Conservation (phyloP, 2,113 vertebrate genomes). For the Syngnathus scovelli region DNA sequence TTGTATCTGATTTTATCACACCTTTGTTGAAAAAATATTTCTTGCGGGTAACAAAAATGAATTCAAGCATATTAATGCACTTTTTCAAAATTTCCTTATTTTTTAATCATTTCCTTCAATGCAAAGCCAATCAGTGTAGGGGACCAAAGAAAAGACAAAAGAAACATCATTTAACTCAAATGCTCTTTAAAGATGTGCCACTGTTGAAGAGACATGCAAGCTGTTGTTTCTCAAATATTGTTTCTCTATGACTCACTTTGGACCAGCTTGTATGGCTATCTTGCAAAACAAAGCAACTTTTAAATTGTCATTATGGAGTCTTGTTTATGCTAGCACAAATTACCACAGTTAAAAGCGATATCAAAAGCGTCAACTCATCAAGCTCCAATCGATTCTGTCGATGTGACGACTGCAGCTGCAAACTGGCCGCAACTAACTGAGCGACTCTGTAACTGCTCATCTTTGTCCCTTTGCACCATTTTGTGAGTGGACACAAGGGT, state of each 20-base stretch:
- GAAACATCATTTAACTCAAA: background rate
- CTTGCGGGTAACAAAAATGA: background rate
- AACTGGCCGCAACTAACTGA: slow-evolving; percentile 43
- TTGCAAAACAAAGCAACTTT: slow-evolving; percentile 46
- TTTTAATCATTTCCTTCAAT: background rate
- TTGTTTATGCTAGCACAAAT: slow-evolving; percentile 24
- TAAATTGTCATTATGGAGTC: slow-evolving; percentile 25
- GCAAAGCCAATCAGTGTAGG: background rate
- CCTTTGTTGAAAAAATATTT: background rate
- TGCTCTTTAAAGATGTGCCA: slow-evolving; percentile 2
- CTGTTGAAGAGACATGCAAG: slow-evolving; percentile 30
- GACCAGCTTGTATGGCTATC: slow-evolving; percentile 25
- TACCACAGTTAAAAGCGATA: slow-evolving; percentile 27
- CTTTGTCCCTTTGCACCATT: slow-evolving; percentile 57
- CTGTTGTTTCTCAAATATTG: slow-evolving; percentile 45
- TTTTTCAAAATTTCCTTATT: background rate
- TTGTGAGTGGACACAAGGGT: slow-evolving; percentile 60
- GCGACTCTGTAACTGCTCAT: slow-evolving; percentile 33
- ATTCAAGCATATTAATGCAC: background rate
- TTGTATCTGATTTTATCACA: background rate
- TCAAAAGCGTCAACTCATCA: slow-evolving; percentile 29
- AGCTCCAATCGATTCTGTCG: slow-evolving; percentile 28
- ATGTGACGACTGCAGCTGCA: slow-evolving; percentile 28
- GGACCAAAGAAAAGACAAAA: background rate
- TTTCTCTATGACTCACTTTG: slow-evolving; percentile 49